A percentile compares a stretch with the other conserved stretches of the same genome.
phyloP scores from a whole-genome alignment of 2,888 invertebrate species.

The Rhamphomyia laevipes region DNA sequence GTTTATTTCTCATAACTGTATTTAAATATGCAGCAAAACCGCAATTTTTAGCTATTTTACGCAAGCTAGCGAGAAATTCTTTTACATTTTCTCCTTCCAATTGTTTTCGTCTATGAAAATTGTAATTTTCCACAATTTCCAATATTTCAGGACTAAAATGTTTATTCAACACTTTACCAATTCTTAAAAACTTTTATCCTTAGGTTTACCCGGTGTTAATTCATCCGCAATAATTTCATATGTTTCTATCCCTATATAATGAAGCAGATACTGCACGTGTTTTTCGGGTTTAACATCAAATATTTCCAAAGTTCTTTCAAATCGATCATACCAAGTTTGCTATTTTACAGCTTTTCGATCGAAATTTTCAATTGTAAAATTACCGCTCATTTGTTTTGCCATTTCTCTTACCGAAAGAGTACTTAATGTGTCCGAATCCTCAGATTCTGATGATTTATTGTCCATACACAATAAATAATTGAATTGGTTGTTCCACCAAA shows the following conservation, averaged over 20 bases:
- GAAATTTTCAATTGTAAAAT: too few species aligned
- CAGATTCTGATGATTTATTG: too few species aligned
- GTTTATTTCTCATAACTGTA: conserved; percentile 18
- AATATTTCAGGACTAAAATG: conserved; percentile 12
- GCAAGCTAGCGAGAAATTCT: background rate
- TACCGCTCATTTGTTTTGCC: too few species aligned
- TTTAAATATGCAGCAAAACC: conserved; percentile 18
- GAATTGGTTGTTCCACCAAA: too few species aligned
- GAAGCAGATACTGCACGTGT: background rate
- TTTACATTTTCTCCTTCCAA: background rate
- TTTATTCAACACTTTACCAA: background rate
- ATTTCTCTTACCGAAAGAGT: too few species aligned
- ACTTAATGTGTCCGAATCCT: too few species aligned
- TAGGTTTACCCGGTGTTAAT: background rate
- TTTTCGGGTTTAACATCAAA: too few species aligned
- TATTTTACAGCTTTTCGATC: too few species aligned
- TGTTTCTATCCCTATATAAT: background rate
- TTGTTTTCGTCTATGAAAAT: conserved; percentile 16
- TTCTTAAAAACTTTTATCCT: background rate
- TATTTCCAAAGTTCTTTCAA: too few species aligned
- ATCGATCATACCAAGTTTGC: too few species aligned
- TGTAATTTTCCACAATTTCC: conserved; percentile 18
- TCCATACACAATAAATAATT: too few species aligned
- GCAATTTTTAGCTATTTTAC: conserved; percentile 13
- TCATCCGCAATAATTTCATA: background rate